phyloP scores from a whole-genome alignment of 2,113 vertebrate species.

The pig (Sus scrofa) region DNA sequence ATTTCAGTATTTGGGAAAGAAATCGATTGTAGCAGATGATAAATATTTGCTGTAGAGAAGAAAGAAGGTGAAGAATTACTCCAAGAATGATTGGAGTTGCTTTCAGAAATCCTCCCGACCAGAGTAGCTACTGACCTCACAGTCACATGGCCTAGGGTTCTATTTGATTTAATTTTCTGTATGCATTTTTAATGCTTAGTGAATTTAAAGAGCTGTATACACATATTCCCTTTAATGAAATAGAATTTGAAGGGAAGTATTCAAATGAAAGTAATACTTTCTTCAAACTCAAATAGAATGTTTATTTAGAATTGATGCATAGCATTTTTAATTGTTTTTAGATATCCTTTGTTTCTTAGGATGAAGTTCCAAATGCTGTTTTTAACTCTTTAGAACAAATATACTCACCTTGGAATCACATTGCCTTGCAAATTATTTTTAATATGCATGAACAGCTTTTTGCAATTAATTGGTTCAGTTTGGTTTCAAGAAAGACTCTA shows the following conservation, averaged over 20 bases:
- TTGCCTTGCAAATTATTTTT: slow-evolving; percentile 13
- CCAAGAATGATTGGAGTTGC: not conserved
- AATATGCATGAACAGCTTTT: not conserved
- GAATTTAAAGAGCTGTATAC: not conserved
- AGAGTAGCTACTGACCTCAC: not conserved
- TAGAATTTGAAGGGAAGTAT: slow-evolving; percentile 9
- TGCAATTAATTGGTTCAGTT: not conserved
- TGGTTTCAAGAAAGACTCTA: not conserved
- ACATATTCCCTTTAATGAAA: not conserved
- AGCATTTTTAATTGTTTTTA: not conserved
- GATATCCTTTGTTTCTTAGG: not conserved
- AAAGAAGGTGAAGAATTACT: not conserved
- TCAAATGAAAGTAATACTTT: not conserved
- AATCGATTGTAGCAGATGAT: not conserved
- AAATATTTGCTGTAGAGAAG: not conserved
- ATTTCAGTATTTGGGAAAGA: not conserved
- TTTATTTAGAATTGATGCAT: not conserved
- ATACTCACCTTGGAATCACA: not conserved
- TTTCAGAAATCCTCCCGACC: not conserved
- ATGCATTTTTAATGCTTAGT: not conserved
- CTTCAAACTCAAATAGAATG: not conserved
- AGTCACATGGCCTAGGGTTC: not conserved
- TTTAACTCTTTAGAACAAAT: slow-evolving; percentile 32
- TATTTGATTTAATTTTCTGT: not conserved
- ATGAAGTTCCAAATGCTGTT: not conserved